These are phyloP conservation scores for Prolemur simus DNA, from an alignment of 2,113 vertebrate species.

Conservation along the genomic window DNA sequence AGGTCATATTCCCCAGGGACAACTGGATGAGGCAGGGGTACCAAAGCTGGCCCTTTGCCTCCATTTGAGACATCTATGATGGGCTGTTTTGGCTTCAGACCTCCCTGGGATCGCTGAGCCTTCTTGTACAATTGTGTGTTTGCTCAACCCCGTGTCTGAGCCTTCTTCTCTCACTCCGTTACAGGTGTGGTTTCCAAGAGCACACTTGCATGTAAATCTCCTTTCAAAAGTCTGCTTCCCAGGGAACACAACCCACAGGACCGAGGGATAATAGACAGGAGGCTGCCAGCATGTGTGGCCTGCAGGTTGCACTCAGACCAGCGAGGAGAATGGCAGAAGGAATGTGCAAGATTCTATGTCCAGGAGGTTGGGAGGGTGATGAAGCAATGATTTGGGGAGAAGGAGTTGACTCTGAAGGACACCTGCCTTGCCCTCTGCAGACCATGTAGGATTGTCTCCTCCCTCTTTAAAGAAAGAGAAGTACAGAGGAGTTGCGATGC, in stretches of 20 bases:
- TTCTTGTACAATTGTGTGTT: background rate
- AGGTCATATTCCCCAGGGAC: background rate
- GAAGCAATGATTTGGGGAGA: background rate
- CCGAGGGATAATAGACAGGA: background rate
- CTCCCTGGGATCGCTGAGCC: background rate
- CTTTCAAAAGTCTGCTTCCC: background rate
- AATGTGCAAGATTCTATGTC: background rate
- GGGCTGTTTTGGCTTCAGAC: background rate
- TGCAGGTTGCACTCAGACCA: background rate
- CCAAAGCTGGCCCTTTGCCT: background rate
- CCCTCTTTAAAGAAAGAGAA: background rate
- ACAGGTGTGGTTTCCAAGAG: background rate
- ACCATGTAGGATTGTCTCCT: background rate
- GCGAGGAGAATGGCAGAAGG: background rate
- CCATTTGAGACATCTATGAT: background rate
- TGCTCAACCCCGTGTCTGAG: accelerated
- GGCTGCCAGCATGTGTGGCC: too few relatives aligned
- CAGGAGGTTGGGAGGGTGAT: background rate
- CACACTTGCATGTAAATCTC: background rate
- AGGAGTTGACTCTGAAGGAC: background rate
- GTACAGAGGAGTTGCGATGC: background rate
- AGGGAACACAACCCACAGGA: background rate
- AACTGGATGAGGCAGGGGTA: background rate
- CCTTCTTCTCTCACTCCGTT: background rate
- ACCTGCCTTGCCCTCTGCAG: background rate